phyloP scores from a whole-genome alignment of 1,140 invertebrate species.

The Drosophila subpulchrella region DNA sequence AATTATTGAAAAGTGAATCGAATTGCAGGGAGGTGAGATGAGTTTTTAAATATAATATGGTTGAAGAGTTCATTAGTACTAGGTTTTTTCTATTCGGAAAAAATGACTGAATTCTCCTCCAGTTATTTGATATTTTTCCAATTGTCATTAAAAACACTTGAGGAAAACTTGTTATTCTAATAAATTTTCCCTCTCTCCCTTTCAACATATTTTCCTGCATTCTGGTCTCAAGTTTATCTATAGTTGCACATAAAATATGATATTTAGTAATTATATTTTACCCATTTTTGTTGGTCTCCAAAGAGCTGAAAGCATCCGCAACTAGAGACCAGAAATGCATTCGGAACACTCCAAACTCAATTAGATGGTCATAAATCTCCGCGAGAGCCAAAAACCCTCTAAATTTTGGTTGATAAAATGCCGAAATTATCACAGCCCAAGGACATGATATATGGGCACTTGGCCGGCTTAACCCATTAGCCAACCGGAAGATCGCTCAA shows the following conservation, averaged over 20 bases:
- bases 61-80: too few relatives aligned
- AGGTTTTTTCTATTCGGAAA: not conserved
- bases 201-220: not conserved
- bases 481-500: conserved; percentile 78
- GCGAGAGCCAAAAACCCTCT: conserved; percentile 52
- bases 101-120: not conserved
- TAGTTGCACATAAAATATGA: conserved; percentile 13
- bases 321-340: conserved; percentile 26
- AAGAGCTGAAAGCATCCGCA: conserved; percentile 6
- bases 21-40: not conserved
- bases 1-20: not conserved
- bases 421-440: conserved; percentile 68
- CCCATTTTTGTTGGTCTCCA: conserved; percentile 20
- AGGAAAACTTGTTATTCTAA: not conserved
- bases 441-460: conserved; percentile 66
- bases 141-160: not conserved
- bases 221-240: conserved; percentile 15
- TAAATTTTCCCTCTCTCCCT: not conserved
- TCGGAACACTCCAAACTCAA: conserved; percentile 36
- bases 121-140: not conserved
- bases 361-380: conserved; percentile 67
- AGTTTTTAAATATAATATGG: too few relatives aligned
- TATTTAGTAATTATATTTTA: conserved; percentile 30
- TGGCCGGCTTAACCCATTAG: conserved; percentile 73
- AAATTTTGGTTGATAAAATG: conserved; percentile 80